Evolutionary conservation across 2,113 vertebrate species (phyloP).

Genomic region (Hippocampus mohnikei): DNA sequence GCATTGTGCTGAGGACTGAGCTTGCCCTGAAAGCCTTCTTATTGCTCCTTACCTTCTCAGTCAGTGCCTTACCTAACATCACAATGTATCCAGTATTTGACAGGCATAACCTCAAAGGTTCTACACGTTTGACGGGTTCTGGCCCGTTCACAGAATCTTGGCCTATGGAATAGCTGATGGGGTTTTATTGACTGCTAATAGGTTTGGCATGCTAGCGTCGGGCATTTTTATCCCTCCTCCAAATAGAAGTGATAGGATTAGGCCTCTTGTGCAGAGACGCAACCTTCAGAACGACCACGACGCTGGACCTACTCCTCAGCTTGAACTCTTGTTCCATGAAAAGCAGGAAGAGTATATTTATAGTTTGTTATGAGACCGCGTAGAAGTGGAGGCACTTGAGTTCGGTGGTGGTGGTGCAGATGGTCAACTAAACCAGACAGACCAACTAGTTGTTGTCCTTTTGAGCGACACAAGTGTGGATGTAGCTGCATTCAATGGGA

Average conservation of each 20-base stretch:
- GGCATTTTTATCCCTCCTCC: constrained; percentile 61
- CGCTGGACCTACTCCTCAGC: constrained; percentile 11
- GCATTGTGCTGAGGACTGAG: constrained; percentile 29
- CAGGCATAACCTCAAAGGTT: neutral
- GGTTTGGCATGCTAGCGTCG: constrained; percentile 47
- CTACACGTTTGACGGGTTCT: neutral
- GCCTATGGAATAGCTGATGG: constrained; percentile 22
- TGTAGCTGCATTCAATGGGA: constrained; percentile 60
- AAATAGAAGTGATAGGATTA: constrained; percentile 72
- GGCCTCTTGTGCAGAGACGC: constrained; percentile 46
- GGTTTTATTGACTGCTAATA: constrained; percentile 55
- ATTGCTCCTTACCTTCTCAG: constrained; percentile 34
- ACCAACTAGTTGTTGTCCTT: constrained; percentile 9
- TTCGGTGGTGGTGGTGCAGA: constrained; percentile 20
- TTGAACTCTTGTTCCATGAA: constrained; percentile 34
- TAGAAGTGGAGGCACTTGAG: constrained; percentile 24
- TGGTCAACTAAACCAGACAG: neutral
- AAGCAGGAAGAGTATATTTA: constrained; percentile 31
- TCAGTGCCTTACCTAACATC: constrained; percentile 21
- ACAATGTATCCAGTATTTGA: constrained; percentile 1
- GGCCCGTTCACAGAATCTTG: constrained; percentile 6
- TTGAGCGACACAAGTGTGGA: constrained; percentile 3
- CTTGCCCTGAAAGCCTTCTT: constrained; percentile 6
- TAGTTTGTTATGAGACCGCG: constrained; percentile 25
- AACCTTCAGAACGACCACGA: constrained; percentile 20